These are phyloP conservation scores for Smutsia gigantea DNA, from an alignment of 2,797 vertebrate species.

Conservation along the genomic window DNA sequence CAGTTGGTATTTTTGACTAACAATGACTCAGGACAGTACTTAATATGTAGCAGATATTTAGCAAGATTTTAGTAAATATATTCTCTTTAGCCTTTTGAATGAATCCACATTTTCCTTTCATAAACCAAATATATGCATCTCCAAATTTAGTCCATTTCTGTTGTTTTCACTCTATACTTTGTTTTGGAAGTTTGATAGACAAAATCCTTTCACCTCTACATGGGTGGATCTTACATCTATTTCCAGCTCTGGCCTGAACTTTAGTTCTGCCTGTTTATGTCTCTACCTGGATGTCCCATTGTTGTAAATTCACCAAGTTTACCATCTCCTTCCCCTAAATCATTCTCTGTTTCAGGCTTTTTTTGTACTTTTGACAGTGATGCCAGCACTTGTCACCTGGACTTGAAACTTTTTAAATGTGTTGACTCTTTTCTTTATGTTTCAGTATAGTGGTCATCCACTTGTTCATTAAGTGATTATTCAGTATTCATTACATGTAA, in stretches of 20 bases:
- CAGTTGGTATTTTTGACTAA: neutral
- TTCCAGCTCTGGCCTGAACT: neutral
- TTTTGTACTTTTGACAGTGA: slow-evolving; percentile 24
- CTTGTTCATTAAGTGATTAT: neutral
- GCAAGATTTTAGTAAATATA: slow-evolving; percentile 16
- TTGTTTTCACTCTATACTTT: neutral
- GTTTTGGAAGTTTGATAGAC: neutral
- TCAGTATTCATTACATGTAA: neutral
- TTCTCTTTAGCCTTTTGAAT: neutral
- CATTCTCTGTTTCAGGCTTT: neutral
- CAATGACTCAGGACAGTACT: neutral
- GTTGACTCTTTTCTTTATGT: slow-evolving; percentile 23
- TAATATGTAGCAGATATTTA: neutral
- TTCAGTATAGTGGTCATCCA: neutral
- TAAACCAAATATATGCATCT: neutral
- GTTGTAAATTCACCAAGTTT: slow-evolving; percentile 10
- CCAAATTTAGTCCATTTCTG: neutral
- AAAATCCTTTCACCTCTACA: neutral
- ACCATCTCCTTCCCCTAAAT: neutral
- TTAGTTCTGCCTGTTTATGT: slow-evolving; percentile 4
- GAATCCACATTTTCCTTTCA: neutral
- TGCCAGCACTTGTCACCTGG: neutral
- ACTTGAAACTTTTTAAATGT: slow-evolving; percentile 9
- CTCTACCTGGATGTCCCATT: neutral
- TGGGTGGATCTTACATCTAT: neutral